A percentile compares a stretch with the other conserved stretches of the same genome.
phyloP scores from a whole-genome alignment of 2,888 invertebrate genomes.

The Polyploca ridens region DNA sequence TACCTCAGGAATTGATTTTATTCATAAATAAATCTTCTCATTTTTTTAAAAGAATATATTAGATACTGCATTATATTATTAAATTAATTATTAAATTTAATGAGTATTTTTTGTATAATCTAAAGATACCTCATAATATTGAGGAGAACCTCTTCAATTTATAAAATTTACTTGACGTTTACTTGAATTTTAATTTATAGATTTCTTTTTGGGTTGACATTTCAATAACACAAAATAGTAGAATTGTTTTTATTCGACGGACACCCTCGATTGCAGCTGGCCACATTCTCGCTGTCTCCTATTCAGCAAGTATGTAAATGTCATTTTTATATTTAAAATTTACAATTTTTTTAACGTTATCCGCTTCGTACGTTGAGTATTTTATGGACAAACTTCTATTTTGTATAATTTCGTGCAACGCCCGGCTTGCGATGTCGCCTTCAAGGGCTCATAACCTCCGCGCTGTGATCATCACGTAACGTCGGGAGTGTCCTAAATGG shows the following conservation, averaged over 20 bases:
- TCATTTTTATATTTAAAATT: conserved; percentile 73
- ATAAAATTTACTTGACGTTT: no score
- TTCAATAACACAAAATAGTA: conserved; percentile 27
- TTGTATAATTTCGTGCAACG: conserved; percentile 31
- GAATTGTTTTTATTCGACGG: conserved; percentile 57
- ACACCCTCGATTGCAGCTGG: conserved; percentile 70
- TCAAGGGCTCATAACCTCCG: conserved; percentile 67
- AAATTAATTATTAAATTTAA: no score
- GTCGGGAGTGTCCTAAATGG: conserved; percentile 73
- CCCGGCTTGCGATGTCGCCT: conserved; percentile 50
- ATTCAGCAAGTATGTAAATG: conserved; percentile 85
- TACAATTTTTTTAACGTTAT: conserved; percentile 56
- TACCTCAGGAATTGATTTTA: no score
- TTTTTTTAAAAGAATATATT: no score
- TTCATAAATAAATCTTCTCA: no score
- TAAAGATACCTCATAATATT: no score
- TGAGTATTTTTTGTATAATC: no score
- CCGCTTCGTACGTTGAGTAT: conserved; percentile 39
- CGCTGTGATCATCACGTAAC: conserved; percentile 73
- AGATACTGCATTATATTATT: no score
- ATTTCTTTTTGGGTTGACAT: conserved; percentile 18
- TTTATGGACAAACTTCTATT: conserved; percentile 40
- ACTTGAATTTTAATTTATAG: neutral
- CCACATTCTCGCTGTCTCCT: conserved; percentile 79
- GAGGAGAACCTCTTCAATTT: no score